Evolutionary conservation across 2,888 invertebrate species (phyloP).

Genomic region (Dicyrtomina minuta): DNA sequence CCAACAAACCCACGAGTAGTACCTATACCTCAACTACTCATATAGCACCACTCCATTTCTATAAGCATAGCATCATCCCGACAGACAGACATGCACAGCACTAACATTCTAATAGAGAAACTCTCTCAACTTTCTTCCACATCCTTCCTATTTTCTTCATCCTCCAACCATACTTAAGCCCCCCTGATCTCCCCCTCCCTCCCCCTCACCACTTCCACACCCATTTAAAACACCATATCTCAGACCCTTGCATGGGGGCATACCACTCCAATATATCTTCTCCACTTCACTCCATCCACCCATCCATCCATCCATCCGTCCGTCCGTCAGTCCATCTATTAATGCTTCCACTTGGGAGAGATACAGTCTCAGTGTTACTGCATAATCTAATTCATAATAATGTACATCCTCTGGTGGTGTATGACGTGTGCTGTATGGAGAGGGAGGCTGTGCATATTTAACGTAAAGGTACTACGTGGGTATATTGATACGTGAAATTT

Average conservation of each 20-base stretch:
- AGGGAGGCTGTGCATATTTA: not conserved
- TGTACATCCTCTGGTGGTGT: no score
- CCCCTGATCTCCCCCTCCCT: not conserved
- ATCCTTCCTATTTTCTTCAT: conserved; percentile 8
- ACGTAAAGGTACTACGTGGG: not conserved
- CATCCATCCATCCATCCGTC: conserved; percentile 15
- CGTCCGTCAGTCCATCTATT: not conserved
- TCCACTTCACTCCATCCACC: not conserved
- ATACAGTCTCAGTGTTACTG: no score
- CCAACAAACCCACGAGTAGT: not conserved
- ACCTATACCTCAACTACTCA: not conserved
- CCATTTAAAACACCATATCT: no score
- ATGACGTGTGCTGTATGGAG: not conserved
- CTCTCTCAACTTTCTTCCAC: conserved; percentile 5
- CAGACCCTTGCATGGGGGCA: not conserved
- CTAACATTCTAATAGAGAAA: no score
- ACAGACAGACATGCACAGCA: not conserved
- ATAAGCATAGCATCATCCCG: not conserved
- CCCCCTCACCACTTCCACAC: not conserved
- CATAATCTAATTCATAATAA: no score
- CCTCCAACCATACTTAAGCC: not conserved
- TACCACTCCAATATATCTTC: conserved; percentile 10
- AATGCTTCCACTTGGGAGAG: no score
- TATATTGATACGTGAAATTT: no score
- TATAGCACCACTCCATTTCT: not conserved